Percentiles rank a stretch among this genome's conserved stretches.
Conservation (phyloP, 2,113 vertebrate genomes). For the Chaetodon trifascialis region DNA sequence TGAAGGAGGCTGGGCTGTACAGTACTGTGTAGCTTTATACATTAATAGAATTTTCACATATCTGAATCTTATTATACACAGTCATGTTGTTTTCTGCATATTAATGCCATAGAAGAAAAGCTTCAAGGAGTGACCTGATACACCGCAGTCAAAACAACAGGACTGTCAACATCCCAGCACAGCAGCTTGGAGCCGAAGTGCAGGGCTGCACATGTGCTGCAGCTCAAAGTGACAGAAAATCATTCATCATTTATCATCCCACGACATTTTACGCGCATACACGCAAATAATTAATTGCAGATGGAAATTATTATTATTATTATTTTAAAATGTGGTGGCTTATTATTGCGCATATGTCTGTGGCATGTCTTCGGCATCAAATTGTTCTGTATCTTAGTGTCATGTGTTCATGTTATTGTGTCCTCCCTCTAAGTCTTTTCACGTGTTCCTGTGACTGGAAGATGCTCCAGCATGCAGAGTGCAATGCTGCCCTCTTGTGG, state of each 20-base stretch:
- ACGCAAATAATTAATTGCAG: neutral
- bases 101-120: neutral
- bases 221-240: neutral
- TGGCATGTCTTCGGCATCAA: neutral
- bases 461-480: neutral
- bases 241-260: neutral
- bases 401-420: neutral
- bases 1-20: neutral
- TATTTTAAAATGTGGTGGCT: too few species aligned
- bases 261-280: neutral
- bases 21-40: neutral
- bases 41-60: slow-evolving; percentile 1
- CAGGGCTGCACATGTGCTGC: neutral
- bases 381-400: neutral
- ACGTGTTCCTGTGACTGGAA: neutral
- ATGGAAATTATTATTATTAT: neutral
- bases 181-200: neutral
- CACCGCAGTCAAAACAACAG: slow-evolving; percentile 26
- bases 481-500: slow-evolving; percentile 64
- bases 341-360: neutral
- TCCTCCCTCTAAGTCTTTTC: neutral
- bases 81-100: neutral
- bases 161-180: neutral
- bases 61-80: slow-evolving; percentile 18
- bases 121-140: neutral